phyloP scores from a whole-genome alignment of 2,888 invertebrate genomes.

The Trissolcus brochymenae region DNA sequence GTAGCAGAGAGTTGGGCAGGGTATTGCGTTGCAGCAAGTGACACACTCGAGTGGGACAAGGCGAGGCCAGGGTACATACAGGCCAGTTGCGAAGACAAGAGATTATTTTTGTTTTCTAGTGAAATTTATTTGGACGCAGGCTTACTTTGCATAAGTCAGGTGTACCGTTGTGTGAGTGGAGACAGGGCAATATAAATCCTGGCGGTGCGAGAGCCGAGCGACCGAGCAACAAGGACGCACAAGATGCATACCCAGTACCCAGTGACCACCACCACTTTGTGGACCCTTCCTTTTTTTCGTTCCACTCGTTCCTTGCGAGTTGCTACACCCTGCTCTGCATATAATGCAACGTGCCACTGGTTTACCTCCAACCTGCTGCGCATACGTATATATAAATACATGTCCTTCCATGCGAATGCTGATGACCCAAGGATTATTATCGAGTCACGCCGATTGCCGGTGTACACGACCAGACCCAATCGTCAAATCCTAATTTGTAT shows the following conservation, averaged over 20 bases:
- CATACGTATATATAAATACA: conserved; percentile 60
- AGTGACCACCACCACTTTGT: conserved; percentile 64
- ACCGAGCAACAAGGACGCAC: conserved; percentile 11
- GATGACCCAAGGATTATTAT: conserved; percentile 72
- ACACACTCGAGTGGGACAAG: conserved; percentile 50
- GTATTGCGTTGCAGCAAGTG: conserved; percentile 22
- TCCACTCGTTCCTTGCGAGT: conserved; percentile 63
- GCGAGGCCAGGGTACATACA: conserved; percentile 11
- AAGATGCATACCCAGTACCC: conserved; percentile 62
- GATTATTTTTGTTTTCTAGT: conserved; percentile 73
- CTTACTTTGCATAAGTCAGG: conserved; percentile 75
- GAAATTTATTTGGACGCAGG: conserved; percentile 74
- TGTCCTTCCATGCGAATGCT: conserved; percentile 64
- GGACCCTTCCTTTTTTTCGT: conserved; percentile 54
- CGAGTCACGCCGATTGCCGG: conserved; percentile 49
- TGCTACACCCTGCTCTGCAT: conserved; percentile 74
- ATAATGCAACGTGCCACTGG: conserved; percentile 68
- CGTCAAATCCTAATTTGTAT: conserved; percentile 49
- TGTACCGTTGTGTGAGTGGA: conserved; percentile 67
- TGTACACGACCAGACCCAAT: conserved; percentile 9
- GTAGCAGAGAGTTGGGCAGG: conserved; percentile 19
- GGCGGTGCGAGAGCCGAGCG: conserved; percentile 58
- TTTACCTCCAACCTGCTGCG: conserved; percentile 59
- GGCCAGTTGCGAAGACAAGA: conserved; percentile 62
- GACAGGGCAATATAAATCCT: conserved; percentile 73